Base-by-base conservation (phyloP, 1,140 invertebrate genomes). In the Pachyrhynchus sulphureomaculatus region DNA sequence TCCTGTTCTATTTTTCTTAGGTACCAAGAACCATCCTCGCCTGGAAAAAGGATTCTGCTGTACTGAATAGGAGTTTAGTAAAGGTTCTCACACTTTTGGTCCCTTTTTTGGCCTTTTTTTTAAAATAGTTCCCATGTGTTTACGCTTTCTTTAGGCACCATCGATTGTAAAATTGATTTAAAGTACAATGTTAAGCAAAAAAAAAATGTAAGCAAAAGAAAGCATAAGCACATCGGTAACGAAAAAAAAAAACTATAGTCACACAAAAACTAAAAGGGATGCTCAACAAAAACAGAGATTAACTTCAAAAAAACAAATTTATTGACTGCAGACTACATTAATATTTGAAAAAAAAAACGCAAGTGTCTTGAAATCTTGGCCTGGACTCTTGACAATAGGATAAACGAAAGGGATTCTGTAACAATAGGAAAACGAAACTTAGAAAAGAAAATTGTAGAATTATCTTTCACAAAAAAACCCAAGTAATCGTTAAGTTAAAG, bases 1-100 rank as follows among this genome's bases (percentile, higher is more conserved):
- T 68, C 70, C 12, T 65, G 64, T 54, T 70, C 70, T 45, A 66
- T 67, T 41, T 72, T 65, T 37, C 60, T 55, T 47, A 70, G 67
- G 68, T 64, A 69, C 70, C 70, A 72, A 66, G 65, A 66, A 53
- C 60, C 56, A 60, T 62, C 67, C 45, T 68, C 61, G 39, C 72
- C 72, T 73, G 69, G 69, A 73, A 73, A 73, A 71, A 69, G 32
- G 70, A 72, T 64, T 69, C 69, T 73, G 65, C 69, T 73, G 70
- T 73, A 73, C 69, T 72, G 62, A 67, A 47, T 51, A 59, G 61
- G 59, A 64, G 65, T 68, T 63, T 36, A 32, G 32, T 49, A 26
- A 45, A 41, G 21, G 36, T 34, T 26, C 21, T 44, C 48, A 21
- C 51, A 47, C 37, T 26, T 65, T 64, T 67, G 60, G 36, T 53